Evolutionary conservation across 2,888 invertebrate genomes (phyloP).

Genomic region (Nematopogon swammerdamellus): DNA sequence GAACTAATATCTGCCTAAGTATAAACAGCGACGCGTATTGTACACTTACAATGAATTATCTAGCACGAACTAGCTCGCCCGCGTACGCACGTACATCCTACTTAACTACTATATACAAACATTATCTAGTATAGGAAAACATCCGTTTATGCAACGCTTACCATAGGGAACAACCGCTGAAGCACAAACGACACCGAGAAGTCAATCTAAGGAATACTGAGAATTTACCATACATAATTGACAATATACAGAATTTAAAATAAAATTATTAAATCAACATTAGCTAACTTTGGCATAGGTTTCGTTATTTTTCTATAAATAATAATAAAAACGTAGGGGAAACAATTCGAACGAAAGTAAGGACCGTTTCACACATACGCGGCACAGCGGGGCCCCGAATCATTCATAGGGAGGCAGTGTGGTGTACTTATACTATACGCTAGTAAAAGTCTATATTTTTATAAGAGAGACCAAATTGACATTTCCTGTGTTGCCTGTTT

Average conservation of each 20-base stretch:
- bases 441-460: no score
- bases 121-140: conserved; percentile 49
- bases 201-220: conserved; percentile 33
- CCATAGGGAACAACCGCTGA: conserved; percentile 41
- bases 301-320: conserved; percentile 43
- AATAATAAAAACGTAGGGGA: conserved; percentile 44
- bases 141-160: conserved; percentile 47
- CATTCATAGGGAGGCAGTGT: no score
- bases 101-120: conserved; percentile 33
- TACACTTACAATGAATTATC: conserved; percentile 26
- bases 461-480: no score
- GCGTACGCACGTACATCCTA: no score
- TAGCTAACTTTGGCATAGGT: conserved; percentile 57
- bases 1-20: conserved; percentile 31
- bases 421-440: no score
- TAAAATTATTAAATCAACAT: conserved; percentile 50
- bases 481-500: no score
- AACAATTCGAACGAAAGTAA: conserved; percentile 41
- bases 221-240: conserved; percentile 29
- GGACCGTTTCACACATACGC: no score
- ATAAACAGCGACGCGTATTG: conserved; percentile 53
- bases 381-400: no score
- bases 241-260: conserved; percentile 52
- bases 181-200: conserved; percentile 43
- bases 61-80: no score